Evolutionary conservation across 2,113 vertebrate species (phyloP).

Genomic region (Todiramphus chloris): DNA sequence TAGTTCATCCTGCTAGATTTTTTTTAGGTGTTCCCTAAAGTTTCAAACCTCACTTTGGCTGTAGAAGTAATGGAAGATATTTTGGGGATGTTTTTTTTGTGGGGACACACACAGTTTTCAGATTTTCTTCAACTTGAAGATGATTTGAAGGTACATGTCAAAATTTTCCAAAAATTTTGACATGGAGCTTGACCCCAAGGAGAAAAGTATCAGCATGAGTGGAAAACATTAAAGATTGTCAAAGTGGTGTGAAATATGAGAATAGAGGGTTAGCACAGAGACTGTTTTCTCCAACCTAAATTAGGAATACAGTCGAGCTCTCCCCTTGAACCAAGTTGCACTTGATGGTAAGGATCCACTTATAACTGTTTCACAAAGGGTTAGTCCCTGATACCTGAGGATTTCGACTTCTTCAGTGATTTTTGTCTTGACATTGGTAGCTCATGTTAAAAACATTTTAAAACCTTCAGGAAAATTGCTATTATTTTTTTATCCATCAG

Average conservation of each 20-base stretch:
- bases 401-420: not conserved
- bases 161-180: not conserved
- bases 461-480: not conserved
- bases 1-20: not conserved
- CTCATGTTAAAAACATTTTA: not conserved
- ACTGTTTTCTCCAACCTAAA: not conserved
- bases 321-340: not conserved
- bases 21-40: not conserved
- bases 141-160: not conserved
- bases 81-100: not conserved
- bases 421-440: not conserved
- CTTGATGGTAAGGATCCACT: not conserved
- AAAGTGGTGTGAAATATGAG: constrained; percentile 10
- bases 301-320: not conserved
- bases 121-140: not conserved
- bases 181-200: not conserved
- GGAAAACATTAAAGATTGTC: not conserved
- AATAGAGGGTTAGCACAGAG: not conserved
- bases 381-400: not conserved
- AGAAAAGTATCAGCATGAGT: not conserved
- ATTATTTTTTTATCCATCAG: not conserved
- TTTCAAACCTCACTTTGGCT: not conserved
- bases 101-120: not conserved
- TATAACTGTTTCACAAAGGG: not conserved
- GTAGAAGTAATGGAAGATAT: not conserved